These are phyloP conservation scores for Gerosis bhagava DNA, from an alignment of 2,888 invertebrate genomes.

Conservation along the genomic window DNA sequence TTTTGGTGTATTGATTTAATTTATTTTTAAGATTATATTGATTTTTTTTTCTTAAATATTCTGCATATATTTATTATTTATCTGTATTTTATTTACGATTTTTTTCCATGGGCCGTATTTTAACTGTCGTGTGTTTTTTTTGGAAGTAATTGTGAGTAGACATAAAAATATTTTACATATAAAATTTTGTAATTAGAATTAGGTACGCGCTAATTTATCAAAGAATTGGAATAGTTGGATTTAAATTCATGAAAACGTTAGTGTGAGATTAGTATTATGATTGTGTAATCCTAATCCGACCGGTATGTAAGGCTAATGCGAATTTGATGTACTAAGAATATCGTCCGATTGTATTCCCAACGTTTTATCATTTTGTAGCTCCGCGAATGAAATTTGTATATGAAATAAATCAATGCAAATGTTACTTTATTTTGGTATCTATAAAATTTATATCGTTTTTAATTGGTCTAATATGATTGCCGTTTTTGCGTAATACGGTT, in stretches of 20 bases:
- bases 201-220: slow-evolving; percentile 18
- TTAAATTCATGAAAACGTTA: slow-evolving; percentile 15
- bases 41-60: too few relatives aligned
- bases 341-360: slow-evolving; percentile 45
- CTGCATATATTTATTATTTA: too few relatives aligned
- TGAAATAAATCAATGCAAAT: slow-evolving; percentile 20
- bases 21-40: too few relatives aligned
- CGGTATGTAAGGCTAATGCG: slow-evolving; percentile 57
- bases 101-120: too few relatives aligned
- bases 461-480: background rate
- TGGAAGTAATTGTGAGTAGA: too few relatives aligned
- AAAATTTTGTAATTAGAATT: too few relatives aligned
- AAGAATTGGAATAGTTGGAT: slow-evolving; percentile 8
- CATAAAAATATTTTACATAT: too few relatives aligned
- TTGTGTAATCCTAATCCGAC: slow-evolving; percentile 18
- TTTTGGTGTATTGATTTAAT: too few relatives aligned
- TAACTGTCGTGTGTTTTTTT: too few relatives aligned
- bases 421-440: slow-evolving; percentile 7
- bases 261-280: slow-evolving; percentile 17
- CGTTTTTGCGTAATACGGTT: slow-evolving; percentile 6
- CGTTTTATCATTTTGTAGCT: slow-evolving; percentile 40
- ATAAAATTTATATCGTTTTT: slow-evolving; percentile 4
- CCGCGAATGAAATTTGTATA: slow-evolving; percentile 42
- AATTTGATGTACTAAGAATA: slow-evolving; percentile 59
- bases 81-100: too few relatives aligned